Percentiles rank a stretch among this genome's conserved stretches.
phyloP scores from a whole-genome alignment of 2,888 invertebrate species.

The Drosophila hamatofila region DNA sequence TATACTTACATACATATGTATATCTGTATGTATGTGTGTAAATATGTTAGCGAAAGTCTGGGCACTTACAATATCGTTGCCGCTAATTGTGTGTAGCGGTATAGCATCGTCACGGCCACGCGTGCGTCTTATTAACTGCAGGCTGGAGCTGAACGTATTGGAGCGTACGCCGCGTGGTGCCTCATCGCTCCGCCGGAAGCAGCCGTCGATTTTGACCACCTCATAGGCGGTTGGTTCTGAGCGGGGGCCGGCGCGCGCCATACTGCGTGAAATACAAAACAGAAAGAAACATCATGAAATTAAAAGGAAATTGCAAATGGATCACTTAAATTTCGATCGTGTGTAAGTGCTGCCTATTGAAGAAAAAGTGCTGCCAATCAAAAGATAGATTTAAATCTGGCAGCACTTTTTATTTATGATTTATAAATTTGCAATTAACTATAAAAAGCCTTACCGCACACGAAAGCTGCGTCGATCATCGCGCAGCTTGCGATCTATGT shows the following conservation, averaged over 20 bases:
- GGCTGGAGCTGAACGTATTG: slow-evolving; percentile 84
- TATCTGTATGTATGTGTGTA: not conserved
- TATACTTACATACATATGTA: too few species aligned
- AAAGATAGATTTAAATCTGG: too few species aligned
- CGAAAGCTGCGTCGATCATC: slow-evolving; percentile 87
- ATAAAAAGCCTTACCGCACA: slow-evolving; percentile 83
- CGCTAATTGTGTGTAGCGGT: slow-evolving; percentile 86
- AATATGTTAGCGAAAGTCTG: not conserved
- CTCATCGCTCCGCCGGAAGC: slow-evolving; percentile 87
- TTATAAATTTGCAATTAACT: too few species aligned
- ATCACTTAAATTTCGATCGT: not conserved
- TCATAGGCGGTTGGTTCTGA: slow-evolving; percentile 91
- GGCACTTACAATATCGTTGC: slow-evolving; percentile 87
- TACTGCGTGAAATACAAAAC: slow-evolving; percentile 68
- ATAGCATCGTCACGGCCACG: slow-evolving; percentile 86
- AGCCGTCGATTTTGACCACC: slow-evolving; percentile 89
- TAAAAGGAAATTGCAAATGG: not conserved
- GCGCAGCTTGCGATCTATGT: slow-evolving; percentile 82
- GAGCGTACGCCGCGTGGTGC: slow-evolving; percentile 86
- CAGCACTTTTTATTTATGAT: too few species aligned
- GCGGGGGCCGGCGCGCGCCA: slow-evolving; percentile 89
- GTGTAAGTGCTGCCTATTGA: not conserved
- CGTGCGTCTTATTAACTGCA: slow-evolving; percentile 86
- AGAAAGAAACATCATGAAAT: not conserved
- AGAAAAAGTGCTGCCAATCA: too few species aligned